A percentile compares a stretch with the other conserved stretches of the same genome.
phyloP scores from a whole-genome alignment of 2,888 invertebrate species.

The Drosophila leonis region DNA sequence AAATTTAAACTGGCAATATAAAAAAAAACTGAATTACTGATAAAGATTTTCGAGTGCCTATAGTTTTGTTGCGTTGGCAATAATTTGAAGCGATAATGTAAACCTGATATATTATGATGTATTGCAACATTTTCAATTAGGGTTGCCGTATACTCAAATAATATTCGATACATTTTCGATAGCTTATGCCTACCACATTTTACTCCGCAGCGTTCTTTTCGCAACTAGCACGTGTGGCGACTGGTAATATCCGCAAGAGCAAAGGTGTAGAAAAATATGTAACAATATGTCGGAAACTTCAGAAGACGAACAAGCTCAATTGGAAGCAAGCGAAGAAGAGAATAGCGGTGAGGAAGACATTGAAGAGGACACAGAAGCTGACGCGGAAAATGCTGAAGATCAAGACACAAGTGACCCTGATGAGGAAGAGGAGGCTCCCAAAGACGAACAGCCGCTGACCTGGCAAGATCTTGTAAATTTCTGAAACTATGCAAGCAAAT shows the following conservation, averaged over 20 bases:
- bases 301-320: constrained; percentile 75
- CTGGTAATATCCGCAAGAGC: constrained; percentile 44
- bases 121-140: constrained; percentile 6
- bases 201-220: constrained; percentile 29
- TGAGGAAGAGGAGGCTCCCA: constrained; percentile 20
- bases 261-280: constrained; percentile 34
- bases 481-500: too few relatives aligned
- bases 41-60: background rate
- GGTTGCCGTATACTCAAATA: constrained; percentile 4
- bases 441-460: constrained; percentile 77
- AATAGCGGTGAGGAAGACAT: constrained; percentile 51
- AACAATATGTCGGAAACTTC: constrained; percentile 82
- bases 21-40: background rate
- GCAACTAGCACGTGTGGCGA: constrained; percentile 48
- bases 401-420: constrained; percentile 3
- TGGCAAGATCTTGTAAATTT: constrained; percentile 88
- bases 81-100: background rate
- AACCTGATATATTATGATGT: background rate
- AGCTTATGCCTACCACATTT: background rate
- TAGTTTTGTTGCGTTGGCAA: background rate
- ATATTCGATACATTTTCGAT: constrained; percentile 14
- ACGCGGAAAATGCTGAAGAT: constrained; percentile 39
- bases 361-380: constrained; percentile 28
- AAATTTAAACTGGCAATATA: background rate
- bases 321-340: constrained; percentile 68